phyloP scores from a whole-genome alignment of 1,140 invertebrate genomes.

The fruit fly (Drosophila melanogaster) region Release_6_plus_ISO1_MT NT_033777.3:5370501-5371000 shows the following conservation, averaged over 20 bases:
- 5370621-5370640: background rate
- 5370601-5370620: conserved; percentile 30
- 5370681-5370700: too few relatives aligned
- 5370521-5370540: background rate
- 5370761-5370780: background rate
- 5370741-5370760: background rate
- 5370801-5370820: background rate
- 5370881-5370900: background rate
- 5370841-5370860: background rate
- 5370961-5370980: background rate
- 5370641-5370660: background rate
- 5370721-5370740: background rate
- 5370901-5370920: background rate
- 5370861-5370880: background rate
- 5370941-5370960: background rate
- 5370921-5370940: background rate
- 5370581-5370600: conserved; percentile 12
- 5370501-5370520: too few relatives aligned
- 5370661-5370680: background rate
- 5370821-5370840: background rate
- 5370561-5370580: background rate
- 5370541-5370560: background rate
- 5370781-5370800: background rate
- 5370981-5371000: background rate
- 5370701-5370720: background rate